Evolutionary conservation across 2,888 invertebrate genomes (phyloP).

Genomic region (Drosophila mayaguana): DNA sequence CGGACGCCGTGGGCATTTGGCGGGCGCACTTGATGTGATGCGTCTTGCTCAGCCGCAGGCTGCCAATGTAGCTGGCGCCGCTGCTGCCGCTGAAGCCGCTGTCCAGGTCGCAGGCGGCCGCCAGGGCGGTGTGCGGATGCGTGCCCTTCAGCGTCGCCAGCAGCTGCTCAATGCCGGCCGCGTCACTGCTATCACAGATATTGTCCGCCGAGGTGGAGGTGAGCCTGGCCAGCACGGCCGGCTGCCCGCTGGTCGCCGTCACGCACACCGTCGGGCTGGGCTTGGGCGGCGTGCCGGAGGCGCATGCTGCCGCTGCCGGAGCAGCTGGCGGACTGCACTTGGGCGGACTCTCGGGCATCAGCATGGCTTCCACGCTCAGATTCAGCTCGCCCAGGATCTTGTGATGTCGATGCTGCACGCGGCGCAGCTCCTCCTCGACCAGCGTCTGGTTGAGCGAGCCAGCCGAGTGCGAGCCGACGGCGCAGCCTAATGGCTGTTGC

Average conservation of each 20-base stretch:
- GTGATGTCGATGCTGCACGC: slow-evolving; percentile 93
- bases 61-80: slow-evolving; percentile 92
- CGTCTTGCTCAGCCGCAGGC: slow-evolving; percentile 86
- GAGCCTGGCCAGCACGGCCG: slow-evolving; percentile 56
- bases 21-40: slow-evolving; percentile 81
- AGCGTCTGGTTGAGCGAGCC: slow-evolving; percentile 90
- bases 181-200: slow-evolving; percentile 87
- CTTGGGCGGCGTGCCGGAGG: slow-evolving; percentile 33
- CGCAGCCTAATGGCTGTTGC: slow-evolving; percentile 54
- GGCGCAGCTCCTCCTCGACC: slow-evolving; percentile 93
- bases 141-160: slow-evolving; percentile 79
- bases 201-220: slow-evolving; percentile 85
- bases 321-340: slow-evolving; percentile 86
- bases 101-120: slow-evolving; percentile 86
- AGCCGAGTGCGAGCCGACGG: slow-evolving; percentile 86
- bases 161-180: slow-evolving; percentile 88
- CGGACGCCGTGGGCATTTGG: slow-evolving; percentile 68
- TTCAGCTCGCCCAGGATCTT: slow-evolving; percentile 94
- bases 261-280: slow-evolving; percentile 76
- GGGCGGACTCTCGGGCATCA: slow-evolving; percentile 91
- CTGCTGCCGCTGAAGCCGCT: slow-evolving; percentile 94
- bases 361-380: slow-evolving; percentile 94
- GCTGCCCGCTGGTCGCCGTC: slow-evolving; percentile 80
- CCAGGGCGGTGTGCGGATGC: slow-evolving; percentile 3
- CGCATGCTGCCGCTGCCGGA: slow-evolving; percentile 36